Percentiles rank a stretch among this genome's conserved stretches.
Conservation (phyloP, 1,140 invertebrate species). For the Magallana angulata region DNA sequence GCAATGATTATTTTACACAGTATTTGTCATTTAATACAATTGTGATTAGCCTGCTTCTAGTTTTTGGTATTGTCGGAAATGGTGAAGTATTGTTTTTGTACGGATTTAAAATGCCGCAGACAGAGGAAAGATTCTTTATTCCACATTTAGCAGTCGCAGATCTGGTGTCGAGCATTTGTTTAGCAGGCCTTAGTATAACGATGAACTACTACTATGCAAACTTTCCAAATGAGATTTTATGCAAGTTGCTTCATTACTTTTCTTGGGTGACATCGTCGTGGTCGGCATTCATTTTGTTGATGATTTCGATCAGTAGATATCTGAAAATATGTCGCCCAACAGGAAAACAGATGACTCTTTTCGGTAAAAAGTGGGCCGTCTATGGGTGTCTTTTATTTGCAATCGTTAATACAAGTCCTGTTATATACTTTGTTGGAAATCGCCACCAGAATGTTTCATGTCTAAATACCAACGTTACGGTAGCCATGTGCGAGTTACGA, state of each 20-base stretch:
- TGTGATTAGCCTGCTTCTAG: background rate
- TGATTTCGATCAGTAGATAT: slow-evolving; percentile 51
- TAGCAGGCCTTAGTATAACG: slow-evolving; percentile 41
- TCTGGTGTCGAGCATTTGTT: slow-evolving; percentile 41
- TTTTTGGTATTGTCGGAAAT: background rate
- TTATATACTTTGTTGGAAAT: background rate
- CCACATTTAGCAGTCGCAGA: slow-evolving; percentile 48
- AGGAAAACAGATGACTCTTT: slow-evolving; percentile 27
- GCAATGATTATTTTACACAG: background rate
- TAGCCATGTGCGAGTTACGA: background rate
- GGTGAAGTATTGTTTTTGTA: background rate
- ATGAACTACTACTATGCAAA: slow-evolving; percentile 41
- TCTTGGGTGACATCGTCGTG: slow-evolving; percentile 47
- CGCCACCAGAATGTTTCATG: background rate
- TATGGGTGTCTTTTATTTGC: background rate
- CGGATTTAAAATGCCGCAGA: background rate
- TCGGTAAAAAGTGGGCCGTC: background rate
- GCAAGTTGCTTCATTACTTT: slow-evolving; percentile 50
- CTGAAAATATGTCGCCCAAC: slow-evolving; percentile 54
- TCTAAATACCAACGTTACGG: background rate
- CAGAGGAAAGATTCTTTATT: slow-evolving; percentile 54
- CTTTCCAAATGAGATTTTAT: slow-evolving; percentile 46
- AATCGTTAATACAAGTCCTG: slow-evolving; percentile 11
- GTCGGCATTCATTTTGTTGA: slow-evolving; percentile 47
- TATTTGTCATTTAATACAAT: background rate